A percentile compares a stretch with the other conserved stretches of the same genome.
Evolutionary conservation across 2,888 invertebrate genomes (phyloP).

Genomic region (Dendrolimus houi): DNA sequence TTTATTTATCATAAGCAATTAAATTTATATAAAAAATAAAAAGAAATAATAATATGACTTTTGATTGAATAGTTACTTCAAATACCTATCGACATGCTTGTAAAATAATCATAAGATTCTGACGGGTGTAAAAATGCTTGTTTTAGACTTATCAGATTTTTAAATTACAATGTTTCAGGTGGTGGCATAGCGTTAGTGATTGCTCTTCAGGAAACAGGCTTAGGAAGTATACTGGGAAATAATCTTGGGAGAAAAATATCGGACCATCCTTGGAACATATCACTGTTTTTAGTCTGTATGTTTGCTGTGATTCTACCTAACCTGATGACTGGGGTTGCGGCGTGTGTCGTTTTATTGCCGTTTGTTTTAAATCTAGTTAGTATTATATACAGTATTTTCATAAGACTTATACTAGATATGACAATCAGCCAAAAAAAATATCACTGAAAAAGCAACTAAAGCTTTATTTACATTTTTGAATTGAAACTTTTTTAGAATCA

Average conservation of each 20-base stretch:
- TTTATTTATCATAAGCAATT: no score
- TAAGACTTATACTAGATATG: conserved; percentile 1
- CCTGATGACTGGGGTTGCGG: conserved; percentile 32
- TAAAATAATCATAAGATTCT: no score
- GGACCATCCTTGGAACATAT: conserved; percentile 12
- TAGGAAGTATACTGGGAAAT: conserved; percentile 11
- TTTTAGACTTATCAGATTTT: neutral
- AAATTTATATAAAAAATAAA: no score
- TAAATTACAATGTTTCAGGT: conserved; percentile 20
- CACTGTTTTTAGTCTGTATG: conserved; percentile 27
- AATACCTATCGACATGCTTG: no score
- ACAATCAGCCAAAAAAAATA: neutral
- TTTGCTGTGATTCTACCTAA: conserved; percentile 28
- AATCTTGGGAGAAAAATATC: conserved; percentile 20
- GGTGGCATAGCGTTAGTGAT: conserved; percentile 24
- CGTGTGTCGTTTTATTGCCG: conserved; percentile 29
- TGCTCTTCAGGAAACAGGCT: conserved; percentile 10
- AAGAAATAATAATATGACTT: no score
- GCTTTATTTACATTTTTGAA: no score
- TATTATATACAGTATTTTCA: conserved; percentile 4
- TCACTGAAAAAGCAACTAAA: no score
- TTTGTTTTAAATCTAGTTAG: conserved; percentile 37
- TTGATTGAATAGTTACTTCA: no score
- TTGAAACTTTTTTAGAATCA: no score
- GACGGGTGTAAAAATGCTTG: no score